These are phyloP conservation scores for Hemicrepidius hirtus DNA, from an alignment of 2,888 invertebrate genomes.

Conservation along the genomic window DNA sequence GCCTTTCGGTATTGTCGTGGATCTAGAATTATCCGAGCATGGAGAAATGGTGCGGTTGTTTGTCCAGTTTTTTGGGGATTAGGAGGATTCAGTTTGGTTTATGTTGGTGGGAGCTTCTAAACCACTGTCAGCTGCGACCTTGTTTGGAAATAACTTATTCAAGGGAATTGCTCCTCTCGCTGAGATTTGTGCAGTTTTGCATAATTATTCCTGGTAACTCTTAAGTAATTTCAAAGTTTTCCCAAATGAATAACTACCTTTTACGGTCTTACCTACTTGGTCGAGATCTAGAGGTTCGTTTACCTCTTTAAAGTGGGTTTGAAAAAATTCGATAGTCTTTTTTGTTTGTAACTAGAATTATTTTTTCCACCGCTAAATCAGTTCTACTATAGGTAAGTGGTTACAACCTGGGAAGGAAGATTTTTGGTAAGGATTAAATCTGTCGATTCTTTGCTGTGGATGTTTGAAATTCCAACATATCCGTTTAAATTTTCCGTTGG, in stretches of 20 bases:
- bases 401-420: no score
- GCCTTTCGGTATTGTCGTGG: slow-evolving; percentile 48
- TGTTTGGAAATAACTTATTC: slow-evolving; percentile 38
- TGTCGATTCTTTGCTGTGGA: no score
- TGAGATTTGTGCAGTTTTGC: slow-evolving; percentile 28
- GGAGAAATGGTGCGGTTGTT: slow-evolving; percentile 40
- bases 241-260: not conserved
- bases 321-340: no score
- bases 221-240: slow-evolving; percentile 9
- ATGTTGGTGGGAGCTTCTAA: slow-evolving; percentile 39
- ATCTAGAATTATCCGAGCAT: slow-evolving; percentile 43
- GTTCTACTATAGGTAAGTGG: no score
- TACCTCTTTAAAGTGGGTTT: not conserved
- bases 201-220: slow-evolving; percentile 6
- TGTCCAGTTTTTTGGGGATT: slow-evolving; percentile 37
- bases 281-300: no score
- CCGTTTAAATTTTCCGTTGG: no score
- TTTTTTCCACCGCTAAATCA: no score
- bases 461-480: no score
- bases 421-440: no score
- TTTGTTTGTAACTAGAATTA: no score
- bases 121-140: slow-evolving; percentile 43
- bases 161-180: slow-evolving; percentile 26
- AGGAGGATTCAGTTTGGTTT: slow-evolving; percentile 37
- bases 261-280: not conserved